A percentile compares a stretch with the other conserved stretches of the same genome.
Evolutionary conservation across 2,113 vertebrate genomes (phyloP).

Genomic region (Scartelaos histophorus): DNA sequence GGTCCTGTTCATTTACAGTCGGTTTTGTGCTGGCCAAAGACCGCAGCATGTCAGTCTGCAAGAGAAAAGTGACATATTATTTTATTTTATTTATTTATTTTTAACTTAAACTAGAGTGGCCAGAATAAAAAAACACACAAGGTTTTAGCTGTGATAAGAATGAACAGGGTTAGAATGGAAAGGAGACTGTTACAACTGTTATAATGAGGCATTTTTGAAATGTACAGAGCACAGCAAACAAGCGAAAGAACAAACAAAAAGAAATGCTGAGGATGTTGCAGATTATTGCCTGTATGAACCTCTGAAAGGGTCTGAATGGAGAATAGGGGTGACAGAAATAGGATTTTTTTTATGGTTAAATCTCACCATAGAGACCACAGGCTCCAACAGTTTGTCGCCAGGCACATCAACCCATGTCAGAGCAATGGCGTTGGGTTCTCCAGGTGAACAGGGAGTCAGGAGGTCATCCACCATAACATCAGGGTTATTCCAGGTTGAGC

Average conservation of each 20-base stretch:
- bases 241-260: no score
- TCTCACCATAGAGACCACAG: constrained; percentile 85
- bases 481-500: constrained; percentile 78
- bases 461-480: constrained; percentile 79
- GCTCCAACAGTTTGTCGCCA: constrained; percentile 88
- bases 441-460: constrained; percentile 88
- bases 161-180: no score
- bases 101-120: no score
- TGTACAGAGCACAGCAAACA: no score
- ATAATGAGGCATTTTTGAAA: no score
- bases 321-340: neutral
- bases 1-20: constrained; percentile 90
- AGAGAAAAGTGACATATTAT: neutral
- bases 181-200: no score
- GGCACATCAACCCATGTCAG: constrained; percentile 94
- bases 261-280: neutral
- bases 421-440: constrained; percentile 81
- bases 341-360: neutral
- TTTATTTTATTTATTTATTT: no score
- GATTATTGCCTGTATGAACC: neutral
- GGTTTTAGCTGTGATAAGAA: no score
- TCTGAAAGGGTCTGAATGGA: neutral
- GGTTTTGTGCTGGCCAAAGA: constrained; percentile 86
- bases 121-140: no score
- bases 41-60: constrained; percentile 86